A percentile compares a stretch with the other conserved stretches of the same genome.
phyloP scores from a whole-genome alignment of 2,113 vertebrate species.

The Hylia prasina region DNA sequence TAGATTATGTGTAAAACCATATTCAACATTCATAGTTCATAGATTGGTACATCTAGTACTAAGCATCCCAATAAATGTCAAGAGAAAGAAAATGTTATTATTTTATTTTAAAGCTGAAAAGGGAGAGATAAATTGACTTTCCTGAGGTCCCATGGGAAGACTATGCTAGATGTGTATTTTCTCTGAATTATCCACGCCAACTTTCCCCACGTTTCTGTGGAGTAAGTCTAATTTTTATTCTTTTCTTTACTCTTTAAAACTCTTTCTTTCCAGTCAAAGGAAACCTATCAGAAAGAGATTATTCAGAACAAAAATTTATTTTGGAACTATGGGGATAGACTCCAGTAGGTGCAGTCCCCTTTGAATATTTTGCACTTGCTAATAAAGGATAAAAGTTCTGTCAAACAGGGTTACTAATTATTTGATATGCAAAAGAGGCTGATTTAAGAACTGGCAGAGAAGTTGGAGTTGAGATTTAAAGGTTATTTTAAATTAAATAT shows the following conservation, averaged over 20 bases:
- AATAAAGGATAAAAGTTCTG: neutral
- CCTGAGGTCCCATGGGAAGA: neutral
- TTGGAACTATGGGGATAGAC: neutral
- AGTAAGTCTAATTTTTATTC: neutral
- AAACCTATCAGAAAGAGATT: neutral
- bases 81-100: neutral
- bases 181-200: neutral
- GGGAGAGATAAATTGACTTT: neutral
- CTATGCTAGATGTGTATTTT: neutral
- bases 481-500: neutral
- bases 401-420: neutral
- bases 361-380: neutral
- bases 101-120: neutral
- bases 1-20: neutral
- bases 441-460: neutral
- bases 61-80: neutral
- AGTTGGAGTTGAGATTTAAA: neutral
- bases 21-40: neutral
- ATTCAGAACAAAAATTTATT: neutral
- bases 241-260: neutral
- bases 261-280: neutral
- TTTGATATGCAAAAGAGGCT: neutral
- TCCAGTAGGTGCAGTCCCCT: neutral
- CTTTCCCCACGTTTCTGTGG: rapidly evolving
- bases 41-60: neutral